A percentile compares a stretch with the other conserved stretches of the same genome.
Conservation (phyloP, 1,140 invertebrate species). For the Drosophila nigromelanica region DNA sequence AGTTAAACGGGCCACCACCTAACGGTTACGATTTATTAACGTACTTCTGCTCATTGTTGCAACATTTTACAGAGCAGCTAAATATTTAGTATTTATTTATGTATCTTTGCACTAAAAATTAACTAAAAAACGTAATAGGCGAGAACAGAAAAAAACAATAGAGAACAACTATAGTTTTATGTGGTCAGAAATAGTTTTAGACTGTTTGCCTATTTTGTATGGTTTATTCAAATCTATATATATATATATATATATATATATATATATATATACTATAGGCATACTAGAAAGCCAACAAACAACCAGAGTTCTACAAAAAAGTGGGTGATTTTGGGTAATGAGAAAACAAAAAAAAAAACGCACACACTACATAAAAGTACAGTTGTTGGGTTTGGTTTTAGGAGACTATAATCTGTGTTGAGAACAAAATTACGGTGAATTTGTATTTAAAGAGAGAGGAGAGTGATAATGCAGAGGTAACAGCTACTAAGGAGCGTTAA, state of each 20-base stretch:
- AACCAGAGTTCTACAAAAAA: conserved; percentile 56
- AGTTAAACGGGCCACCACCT: conserved; percentile 63
- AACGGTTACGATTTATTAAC: conserved; percentile 28
- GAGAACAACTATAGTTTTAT: conserved; percentile 1
- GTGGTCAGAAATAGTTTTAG: conserved; percentile 22
- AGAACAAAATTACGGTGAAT: conserved; percentile 74
- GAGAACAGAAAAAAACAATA: conserved; percentile 1
- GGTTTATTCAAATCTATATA: conserved; percentile 8
- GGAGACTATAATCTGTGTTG: conserved; percentile 64
- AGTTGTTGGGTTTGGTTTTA: conserved; percentile 34
- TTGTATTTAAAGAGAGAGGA: conserved; percentile 56
- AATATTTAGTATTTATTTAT: conserved; percentile 62
- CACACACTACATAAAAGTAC: conserved; percentile 53
- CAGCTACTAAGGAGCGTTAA: conserved; percentile 53
- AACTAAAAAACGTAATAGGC: conserved; percentile 24
- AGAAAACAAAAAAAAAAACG: too few species aligned
- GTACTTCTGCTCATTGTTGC: conserved; percentile 44
- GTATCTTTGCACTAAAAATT: conserved; percentile 54
- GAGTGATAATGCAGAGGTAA: conserved; percentile 49
- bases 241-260: background rate
- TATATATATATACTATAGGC: conserved; percentile 24
- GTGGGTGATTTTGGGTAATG: conserved; percentile 63
- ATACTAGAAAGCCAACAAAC: conserved; percentile 52
- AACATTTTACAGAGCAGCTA: conserved; percentile 75
- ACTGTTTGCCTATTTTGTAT: conserved; percentile 19